A percentile compares a stretch with the other conserved stretches of the same genome.
phyloP scores from a whole-genome alignment of 2,797 vertebrate genomes.

The Mastacembelus armatus region DNA sequence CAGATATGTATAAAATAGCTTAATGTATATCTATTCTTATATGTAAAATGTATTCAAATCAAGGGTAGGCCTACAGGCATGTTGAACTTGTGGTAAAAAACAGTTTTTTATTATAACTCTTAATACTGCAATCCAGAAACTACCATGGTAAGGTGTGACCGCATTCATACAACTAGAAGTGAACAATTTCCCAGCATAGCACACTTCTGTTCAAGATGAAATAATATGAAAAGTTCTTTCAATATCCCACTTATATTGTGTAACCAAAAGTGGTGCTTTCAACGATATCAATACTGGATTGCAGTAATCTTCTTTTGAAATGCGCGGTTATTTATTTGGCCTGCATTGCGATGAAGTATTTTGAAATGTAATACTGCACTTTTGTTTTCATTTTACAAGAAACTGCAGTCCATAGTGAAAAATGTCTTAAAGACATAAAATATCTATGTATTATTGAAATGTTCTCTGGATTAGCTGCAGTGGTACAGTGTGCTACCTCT shows the following conservation, averaged over 20 bases:
- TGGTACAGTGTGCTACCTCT: conserved; percentile 74
- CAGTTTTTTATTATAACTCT: conserved; percentile 66
- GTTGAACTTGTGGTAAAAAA: conserved; percentile 70
- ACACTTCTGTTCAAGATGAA: conserved; percentile 43
- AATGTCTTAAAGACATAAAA: conserved; percentile 45
- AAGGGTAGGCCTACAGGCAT: conserved; percentile 78
- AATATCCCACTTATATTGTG: conserved; percentile 50
- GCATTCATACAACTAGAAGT: conserved; percentile 51
- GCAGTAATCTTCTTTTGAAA: conserved; percentile 65
- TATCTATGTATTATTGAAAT: conserved; percentile 59
- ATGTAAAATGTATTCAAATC: conserved; percentile 78
- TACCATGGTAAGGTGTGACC: conserved; percentile 52
- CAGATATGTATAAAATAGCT: conserved; percentile 79
- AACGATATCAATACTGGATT: conserved; percentile 74
- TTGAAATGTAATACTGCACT: conserved; percentile 68
- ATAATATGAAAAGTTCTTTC: conserved; percentile 16
- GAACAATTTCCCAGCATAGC: conserved; percentile 43
- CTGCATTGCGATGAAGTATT: conserved; percentile 77
- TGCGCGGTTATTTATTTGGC: conserved; percentile 64
- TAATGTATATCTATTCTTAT: conserved; percentile 80
- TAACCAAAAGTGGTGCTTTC: conserved; percentile 74
- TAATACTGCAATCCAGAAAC: conserved; percentile 79
- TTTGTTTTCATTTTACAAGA: conserved; percentile 65
- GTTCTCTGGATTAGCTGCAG: conserved; percentile 66
- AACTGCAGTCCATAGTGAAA: conserved; percentile 60